Evolutionary conservation across 2,113 vertebrate genomes (phyloP), one percentile per base, ranked within the genome.

Genomic region (Perca schrenkii): DNA sequence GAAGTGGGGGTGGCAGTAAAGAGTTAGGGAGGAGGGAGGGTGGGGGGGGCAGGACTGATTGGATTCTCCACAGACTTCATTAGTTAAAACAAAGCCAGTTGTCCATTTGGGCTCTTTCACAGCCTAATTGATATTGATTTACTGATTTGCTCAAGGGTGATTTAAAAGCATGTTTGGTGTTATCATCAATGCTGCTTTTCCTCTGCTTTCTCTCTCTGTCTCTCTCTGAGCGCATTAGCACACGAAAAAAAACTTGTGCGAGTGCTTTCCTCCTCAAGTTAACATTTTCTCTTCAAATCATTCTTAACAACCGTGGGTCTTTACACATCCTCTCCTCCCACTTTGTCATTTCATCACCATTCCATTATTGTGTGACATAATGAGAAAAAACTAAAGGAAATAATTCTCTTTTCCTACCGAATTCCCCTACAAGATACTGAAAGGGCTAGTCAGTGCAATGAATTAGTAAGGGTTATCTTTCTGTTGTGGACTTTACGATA

Each of bases 61-160:
- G 83, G 87, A 87, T 90, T 86, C 94, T 93, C 93, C 34, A 82
- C 88, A 94, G 93, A 94, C 94, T 94, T 94, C 91, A 94, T 94
- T 94, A 93, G 93, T 94, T 94, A 92, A 95, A 95, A 94, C 93
- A 94, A 94, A 95, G 92, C 92, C 90, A 89, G 88, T 92, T 94
- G 93, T 94, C 92, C 92, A 69, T 92, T 91, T 84, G 90, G 83
- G 91, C 88, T 85, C 85, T 80, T 94, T 90, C 88, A 81, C 90
- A 70, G 86, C 81, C 91, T 94, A 94, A 94, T 94, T 94, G 94
- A 92, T 95, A 95, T 95, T 93, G 95, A 95, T 93, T 93, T 89
- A 90, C 71, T 86, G 88, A 93, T 94, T 92, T 88, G 87, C 86
- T 93, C 80, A 77, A 43, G 77, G 65, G 75, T 92, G 91, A 91